phyloP scores from a whole-genome alignment of 2,113 vertebrate genomes.

The Corythoichthys intestinalis region DNA sequence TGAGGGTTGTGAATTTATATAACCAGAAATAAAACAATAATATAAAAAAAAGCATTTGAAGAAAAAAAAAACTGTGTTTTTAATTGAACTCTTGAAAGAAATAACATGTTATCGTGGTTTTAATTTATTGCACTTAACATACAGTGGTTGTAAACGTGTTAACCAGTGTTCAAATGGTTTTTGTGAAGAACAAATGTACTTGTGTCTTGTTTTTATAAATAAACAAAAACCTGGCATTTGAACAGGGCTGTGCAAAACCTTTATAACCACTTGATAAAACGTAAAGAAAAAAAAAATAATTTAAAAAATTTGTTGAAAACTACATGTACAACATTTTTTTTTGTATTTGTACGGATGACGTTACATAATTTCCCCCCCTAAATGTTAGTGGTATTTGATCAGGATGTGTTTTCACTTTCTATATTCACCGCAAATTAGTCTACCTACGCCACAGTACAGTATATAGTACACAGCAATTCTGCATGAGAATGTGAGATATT shows the following conservation, averaged over 20 bases:
- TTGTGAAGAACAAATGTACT: neutral
- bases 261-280: neutral
- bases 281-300: neutral
- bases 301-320: neutral
- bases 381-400: neutral
- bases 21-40: neutral
- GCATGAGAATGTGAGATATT: slow-evolving; percentile 64
- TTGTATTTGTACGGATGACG: neutral
- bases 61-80: neutral
- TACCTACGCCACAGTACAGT: slow-evolving; percentile 28
- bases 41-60: no score
- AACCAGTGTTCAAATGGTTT: neutral
- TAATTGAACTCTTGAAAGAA: neutral
- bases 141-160: neutral
- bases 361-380: neutral
- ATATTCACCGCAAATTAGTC: neutral
- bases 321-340: neutral
- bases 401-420: neutral
- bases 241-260: neutral
- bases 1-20: neutral
- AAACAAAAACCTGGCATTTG: neutral
- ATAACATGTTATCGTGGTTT: neutral
- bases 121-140: neutral
- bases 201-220: no score
- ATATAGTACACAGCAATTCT: slow-evolving; percentile 23